Percentiles rank a stretch among this genome's conserved stretches.
Evolutionary conservation across 1,140 invertebrate genomes (phyloP).

Genomic region (Anastatus disparis): DNA sequence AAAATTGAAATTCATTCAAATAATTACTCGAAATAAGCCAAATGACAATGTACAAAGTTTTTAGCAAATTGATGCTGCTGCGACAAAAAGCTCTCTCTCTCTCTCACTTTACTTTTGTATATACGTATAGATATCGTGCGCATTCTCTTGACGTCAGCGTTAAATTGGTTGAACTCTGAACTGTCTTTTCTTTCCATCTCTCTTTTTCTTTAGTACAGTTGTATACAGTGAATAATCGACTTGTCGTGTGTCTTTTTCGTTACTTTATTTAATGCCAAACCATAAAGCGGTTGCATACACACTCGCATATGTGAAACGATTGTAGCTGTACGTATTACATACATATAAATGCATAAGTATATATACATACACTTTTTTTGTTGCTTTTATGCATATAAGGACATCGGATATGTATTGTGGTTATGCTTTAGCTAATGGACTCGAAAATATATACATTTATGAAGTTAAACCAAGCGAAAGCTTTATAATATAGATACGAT

Average conservation of each 20-base stretch:
- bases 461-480: neutral
- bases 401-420: slow-evolving; percentile 8
- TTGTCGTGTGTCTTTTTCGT: neutral
- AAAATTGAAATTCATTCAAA: no score
- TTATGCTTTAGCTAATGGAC: slow-evolving; percentile 10
- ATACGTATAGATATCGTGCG: no score
- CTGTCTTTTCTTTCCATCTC: neutral
- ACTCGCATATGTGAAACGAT: neutral
- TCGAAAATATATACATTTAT: slow-evolving; percentile 18
- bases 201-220: neutral
- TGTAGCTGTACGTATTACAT: slow-evolving; percentile 1
- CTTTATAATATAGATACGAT: no score
- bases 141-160: neutral
- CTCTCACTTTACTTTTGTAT: no score
- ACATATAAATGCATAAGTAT: no score
- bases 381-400: no score
- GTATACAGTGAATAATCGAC: neutral
- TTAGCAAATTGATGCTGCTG: no score
- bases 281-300: no score
- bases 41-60: no score
- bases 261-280: neutral
- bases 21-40: no score
- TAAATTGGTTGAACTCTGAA: slow-evolving; percentile 5
- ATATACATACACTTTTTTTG: no score
- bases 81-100: no score